Evolutionary conservation across 1,140 invertebrate genomes (phyloP).

Genomic region (Ooceraea biroi): DNA sequence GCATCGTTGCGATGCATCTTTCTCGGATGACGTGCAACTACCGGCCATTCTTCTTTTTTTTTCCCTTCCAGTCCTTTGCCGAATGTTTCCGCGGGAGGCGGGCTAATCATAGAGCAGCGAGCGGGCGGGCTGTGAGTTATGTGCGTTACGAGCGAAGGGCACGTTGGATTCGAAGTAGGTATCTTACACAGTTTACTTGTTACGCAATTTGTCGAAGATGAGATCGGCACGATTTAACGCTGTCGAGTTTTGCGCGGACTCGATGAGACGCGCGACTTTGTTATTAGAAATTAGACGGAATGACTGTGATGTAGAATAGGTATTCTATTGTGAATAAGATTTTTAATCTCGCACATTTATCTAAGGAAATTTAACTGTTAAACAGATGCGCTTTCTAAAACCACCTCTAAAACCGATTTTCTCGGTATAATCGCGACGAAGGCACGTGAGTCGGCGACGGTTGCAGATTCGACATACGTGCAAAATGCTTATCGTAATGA

Average conservation of each 20-base stretch:
- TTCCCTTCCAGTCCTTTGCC: conserved; percentile 15
- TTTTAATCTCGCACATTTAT: too few species aligned
- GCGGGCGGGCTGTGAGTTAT: conserved; percentile 61
- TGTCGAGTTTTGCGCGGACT: not conserved
- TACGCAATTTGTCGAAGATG: conserved; percentile 32
- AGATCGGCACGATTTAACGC: not conserved
- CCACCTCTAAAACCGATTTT: not conserved
- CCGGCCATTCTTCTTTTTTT: conserved; percentile 61
- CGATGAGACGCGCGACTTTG: not conserved
- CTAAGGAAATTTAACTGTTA: not conserved
- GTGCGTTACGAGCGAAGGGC: conserved; percentile 47
- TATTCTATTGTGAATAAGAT: too few species aligned
- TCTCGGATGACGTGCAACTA: conserved; percentile 74
- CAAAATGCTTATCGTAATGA: conserved; percentile 44
- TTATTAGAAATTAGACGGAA: too few species aligned
- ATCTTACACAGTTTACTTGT: too few species aligned
- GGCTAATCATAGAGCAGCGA: conserved; percentile 76
- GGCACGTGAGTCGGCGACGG: not conserved
- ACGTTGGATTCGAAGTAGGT: conserved; percentile 1
- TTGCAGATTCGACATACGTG: conserved; percentile 24
- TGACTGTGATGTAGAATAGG: too few species aligned
- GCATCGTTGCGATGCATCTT: conserved; percentile 72
- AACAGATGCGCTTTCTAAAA: not conserved
- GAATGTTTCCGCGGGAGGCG: conserved; percentile 58
- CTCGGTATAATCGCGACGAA: not conserved